These are phyloP conservation scores for Bombus fervidus DNA, from an alignment of 1,140 invertebrate genomes.

Conservation along the genomic window DNA sequence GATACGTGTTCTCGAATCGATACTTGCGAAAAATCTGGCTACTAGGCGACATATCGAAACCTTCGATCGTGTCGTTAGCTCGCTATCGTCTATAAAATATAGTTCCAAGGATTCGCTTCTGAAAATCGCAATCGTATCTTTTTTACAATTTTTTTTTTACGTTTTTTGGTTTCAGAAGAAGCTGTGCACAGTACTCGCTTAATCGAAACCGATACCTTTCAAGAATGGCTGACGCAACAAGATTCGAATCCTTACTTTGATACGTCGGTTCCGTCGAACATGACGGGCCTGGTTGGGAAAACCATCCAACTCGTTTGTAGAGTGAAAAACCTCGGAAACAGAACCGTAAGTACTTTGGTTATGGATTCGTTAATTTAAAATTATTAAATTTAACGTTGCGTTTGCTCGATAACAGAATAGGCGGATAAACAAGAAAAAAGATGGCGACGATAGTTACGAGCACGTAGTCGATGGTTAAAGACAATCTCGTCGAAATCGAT, in stretches of 20 bases:
- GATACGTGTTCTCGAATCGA: background rate
- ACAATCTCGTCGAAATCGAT: background rate
- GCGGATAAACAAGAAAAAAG: too few species aligned
- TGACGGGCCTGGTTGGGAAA: slow-evolving; percentile 85
- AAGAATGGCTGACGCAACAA: slow-evolving; percentile 86
- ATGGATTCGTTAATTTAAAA: background rate
- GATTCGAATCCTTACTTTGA: slow-evolving; percentile 84
- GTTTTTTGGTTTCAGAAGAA: slow-evolving; percentile 37
- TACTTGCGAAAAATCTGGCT: background rate
- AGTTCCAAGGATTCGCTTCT: background rate
- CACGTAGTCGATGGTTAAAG: background rate
- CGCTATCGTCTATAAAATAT: too few species aligned
- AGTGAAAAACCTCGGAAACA: slow-evolving; percentile 85
- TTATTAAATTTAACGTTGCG: background rate
- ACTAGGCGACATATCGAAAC: too few species aligned
- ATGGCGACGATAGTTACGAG: too few species aligned
- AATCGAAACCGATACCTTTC: slow-evolving; percentile 12
- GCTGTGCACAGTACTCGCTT: slow-evolving; percentile 26
- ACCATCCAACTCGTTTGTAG: slow-evolving; percentile 84
- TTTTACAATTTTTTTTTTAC: background rate
- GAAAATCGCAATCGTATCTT: too few species aligned
- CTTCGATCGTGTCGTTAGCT: background rate
- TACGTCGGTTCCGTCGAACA: slow-evolving; percentile 81
- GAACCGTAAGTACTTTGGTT: slow-evolving; percentile 81
- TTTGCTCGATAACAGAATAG: too few species aligned